Conservation (phyloP, 1,140 invertebrate genomes). For the Caligus rogercresseyi region DNA sequence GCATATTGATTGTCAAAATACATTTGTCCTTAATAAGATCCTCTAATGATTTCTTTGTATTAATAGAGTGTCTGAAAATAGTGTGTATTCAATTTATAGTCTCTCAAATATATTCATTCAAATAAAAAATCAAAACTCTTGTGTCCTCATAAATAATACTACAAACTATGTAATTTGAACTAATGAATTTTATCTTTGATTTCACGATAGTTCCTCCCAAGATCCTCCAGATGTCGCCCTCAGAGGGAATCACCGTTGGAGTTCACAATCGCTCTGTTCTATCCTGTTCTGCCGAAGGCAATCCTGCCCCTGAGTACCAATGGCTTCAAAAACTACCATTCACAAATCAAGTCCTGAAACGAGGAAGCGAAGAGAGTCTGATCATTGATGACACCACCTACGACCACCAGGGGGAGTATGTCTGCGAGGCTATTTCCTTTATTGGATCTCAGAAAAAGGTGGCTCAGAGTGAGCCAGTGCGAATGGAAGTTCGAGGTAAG, state of each 20-base stretch:
- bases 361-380: slow-evolving; percentile 36
- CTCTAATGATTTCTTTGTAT: too few relatives aligned
- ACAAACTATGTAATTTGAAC: too few relatives aligned
- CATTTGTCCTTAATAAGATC: too few relatives aligned
- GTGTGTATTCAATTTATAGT: too few relatives aligned
- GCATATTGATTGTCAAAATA: too few relatives aligned
- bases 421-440: slow-evolving; percentile 58
- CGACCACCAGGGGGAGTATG: slow-evolving; percentile 63
- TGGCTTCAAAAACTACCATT: slow-evolving; percentile 44
- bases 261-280: slow-evolving; percentile 56
- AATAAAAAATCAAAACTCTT: too few relatives aligned
- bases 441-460: slow-evolving; percentile 47
- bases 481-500: slow-evolving; percentile 48
- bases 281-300: slow-evolving; percentile 62
- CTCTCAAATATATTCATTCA: too few relatives aligned
- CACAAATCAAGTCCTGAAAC: slow-evolving; percentile 20
- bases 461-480: slow-evolving; percentile 46
- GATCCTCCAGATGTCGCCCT: slow-evolving; percentile 60
- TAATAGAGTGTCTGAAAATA: too few relatives aligned
- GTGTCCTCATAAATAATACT: too few relatives aligned
- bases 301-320: slow-evolving; percentile 57
- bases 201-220: slow-evolving; percentile 50
- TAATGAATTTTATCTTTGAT: too few relatives aligned
- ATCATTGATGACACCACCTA: slow-evolving; percentile 64
- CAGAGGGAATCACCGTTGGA: slow-evolving; percentile 48